Evolutionary conservation across 2,888 invertebrate species (phyloP), one percentile per base, ranked within the genome.

Genomic region (Myopa tessellatipennis): DNA sequence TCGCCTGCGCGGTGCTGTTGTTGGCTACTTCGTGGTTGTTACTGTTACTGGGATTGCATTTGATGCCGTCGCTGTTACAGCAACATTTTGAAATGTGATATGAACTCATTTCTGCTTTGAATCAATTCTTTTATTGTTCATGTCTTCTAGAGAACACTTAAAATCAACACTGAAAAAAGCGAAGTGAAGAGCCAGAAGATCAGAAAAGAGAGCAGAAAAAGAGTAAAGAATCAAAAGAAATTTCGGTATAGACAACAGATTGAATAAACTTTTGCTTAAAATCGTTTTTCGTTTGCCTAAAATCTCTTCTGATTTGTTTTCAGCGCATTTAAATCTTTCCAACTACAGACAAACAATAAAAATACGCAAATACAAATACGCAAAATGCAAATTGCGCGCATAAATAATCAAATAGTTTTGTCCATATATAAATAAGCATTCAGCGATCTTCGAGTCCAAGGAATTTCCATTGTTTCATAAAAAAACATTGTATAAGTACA

Each of bases 341-440:
- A 5, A 50, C 14, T n/a, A 6, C 5, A 55, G 5, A 55, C 55
- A 55, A 4, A 14, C 8, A 55, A 5, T 10, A 26, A 18, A 5
- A 26, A 34, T 36, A 7, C n/a, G 45, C 12, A 45, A 45, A 8
- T 45, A 10, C 45, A 45, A 38, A 1, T 26, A 6, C 6, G 50
- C 68, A 67, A 67, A 70, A 55, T 58, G 58, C 55, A 70, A 70
- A 70, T 70, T 55, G 14, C 2, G 70, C 16, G 55, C 58, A 55
- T 70, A 38, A 70, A 55, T 70, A 55, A 70, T 58, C 26, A 61
- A 18, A 61, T 70, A 58, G 34, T 58, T 70, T 70, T 70, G 38
- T 52, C 70, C 69, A 69, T 50, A 69, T 55, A 70, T 26, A 69
- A 40, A 40, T 14, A 58, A 70, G 55, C 70, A 55, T 61, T 61